Base-by-base conservation (phyloP, 2,888 invertebrate genomes). In the Ophion obscuratus region DNA sequence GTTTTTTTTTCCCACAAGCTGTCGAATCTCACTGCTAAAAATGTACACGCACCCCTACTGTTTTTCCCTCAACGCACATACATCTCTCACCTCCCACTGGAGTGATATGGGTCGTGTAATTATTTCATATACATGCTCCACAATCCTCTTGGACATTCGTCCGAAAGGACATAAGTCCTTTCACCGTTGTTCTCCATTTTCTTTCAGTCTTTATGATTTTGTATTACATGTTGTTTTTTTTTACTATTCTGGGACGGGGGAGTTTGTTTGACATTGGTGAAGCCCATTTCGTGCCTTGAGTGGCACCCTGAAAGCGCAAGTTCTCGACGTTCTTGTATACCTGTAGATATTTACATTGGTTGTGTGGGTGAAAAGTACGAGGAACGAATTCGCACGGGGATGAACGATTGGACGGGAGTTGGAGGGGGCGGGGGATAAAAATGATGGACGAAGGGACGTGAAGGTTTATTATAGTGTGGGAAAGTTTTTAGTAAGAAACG, bases 401-500 rank as follows among this genome's bases (percentile, higher is more conserved):
- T 73, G 81, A 78, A 70, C 57, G 85, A 82, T 76, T 44, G 79
- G 70, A 70, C 67, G 27, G 44, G 62, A 44, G 24, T 40, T 61
- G 62, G 40, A 36, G 68, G 75, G 14, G 3, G 78, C 47, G 11
- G 31, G 47, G 78, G 57, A 82, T 80, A 64, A 84, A 86, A 86
- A 83, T 83, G 84, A 86, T 78, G 77, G 71, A 79, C 81, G 84
- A 87, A 85, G 75, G 85, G 81, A 80, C 75, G 31, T 74, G 78
- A 67, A 74, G 74, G 68, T 83, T 83, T 81, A 83, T 85, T 82
- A 82, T 47, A 79, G 82, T 79, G 82, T 85, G 82, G 79, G 85
- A 85, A 85, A 82, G 67, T 71, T 68, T 82, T 31, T 57, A 75
- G 85, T 31, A 76, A 74, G 71, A 81, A 85, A 85, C 85, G 85